Percentiles rank a stretch among this genome's conserved stretches.
phyloP scores from a whole-genome alignment of 2,797 vertebrate species.

The Esox masquinongy region DNA sequence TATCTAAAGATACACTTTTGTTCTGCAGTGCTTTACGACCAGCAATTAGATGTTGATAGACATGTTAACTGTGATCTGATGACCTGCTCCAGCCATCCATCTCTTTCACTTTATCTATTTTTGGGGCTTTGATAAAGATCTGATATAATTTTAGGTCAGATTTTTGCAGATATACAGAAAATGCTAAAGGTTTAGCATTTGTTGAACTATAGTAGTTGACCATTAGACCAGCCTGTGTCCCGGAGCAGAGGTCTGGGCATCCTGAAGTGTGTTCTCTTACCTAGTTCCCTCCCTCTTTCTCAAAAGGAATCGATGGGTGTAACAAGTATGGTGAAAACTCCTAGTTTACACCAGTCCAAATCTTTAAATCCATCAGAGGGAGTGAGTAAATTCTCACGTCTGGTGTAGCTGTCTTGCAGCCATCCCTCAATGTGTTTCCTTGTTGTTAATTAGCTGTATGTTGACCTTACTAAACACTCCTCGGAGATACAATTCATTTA shows the following conservation, averaged over 20 bases:
- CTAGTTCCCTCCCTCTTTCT: background rate
- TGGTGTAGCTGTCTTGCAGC: background rate
- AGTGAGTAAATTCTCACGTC: background rate
- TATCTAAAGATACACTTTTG: background rate
- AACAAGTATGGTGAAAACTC: background rate
- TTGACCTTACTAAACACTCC: background rate
- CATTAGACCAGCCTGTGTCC: background rate
- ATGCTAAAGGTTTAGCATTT: too few relatives aligned
- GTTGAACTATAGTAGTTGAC: background rate
- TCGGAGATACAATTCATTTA: background rate
- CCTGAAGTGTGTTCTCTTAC: background rate
- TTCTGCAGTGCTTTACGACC: background rate
- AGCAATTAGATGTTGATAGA: background rate
- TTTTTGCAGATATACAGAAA: too few relatives aligned
- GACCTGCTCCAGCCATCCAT: constrained; percentile 3
- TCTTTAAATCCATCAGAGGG: background rate
- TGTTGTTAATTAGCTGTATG: background rate
- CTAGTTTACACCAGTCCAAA: background rate
- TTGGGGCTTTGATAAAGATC: too few relatives aligned
- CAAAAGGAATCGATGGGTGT: background rate
- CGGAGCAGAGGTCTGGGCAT: too few relatives aligned
- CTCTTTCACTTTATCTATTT: background rate
- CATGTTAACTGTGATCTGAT: background rate
- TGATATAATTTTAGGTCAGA: too few relatives aligned
- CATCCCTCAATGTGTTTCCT: background rate